A percentile compares a stretch with the other conserved stretches of the same genome.
Evolutionary conservation across 2,113 vertebrate genomes (phyloP).

Genomic region (Suricata suricatta): DNA sequence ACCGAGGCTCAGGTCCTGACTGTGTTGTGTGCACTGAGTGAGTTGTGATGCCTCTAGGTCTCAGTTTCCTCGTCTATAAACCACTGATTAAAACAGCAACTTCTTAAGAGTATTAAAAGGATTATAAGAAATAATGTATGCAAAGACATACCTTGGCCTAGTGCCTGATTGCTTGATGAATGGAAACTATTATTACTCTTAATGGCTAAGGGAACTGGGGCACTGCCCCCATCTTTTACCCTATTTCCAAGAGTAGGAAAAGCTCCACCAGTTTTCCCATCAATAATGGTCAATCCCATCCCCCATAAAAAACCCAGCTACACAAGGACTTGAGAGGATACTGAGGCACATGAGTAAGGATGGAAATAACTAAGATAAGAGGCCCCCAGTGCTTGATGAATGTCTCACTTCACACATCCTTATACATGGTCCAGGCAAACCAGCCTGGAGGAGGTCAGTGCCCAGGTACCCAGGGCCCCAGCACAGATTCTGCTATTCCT

Average conservation of each 20-base stretch:
- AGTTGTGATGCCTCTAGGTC: neutral
- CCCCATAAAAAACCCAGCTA: neutral
- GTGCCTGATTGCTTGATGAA: constrained; percentile 52
- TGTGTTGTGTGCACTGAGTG: neutral
- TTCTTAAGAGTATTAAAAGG: neutral
- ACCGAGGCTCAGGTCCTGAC: neutral
- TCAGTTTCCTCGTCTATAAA: neutral
- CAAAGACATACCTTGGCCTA: neutral
- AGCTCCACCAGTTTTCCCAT: neutral
- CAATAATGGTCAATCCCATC: neutral
- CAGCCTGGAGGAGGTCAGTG: rapidly evolving
- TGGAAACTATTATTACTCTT: constrained; percentile 43
- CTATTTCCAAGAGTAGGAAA: neutral
- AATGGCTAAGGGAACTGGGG: neutral
- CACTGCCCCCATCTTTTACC: neutral
- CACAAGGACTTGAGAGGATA: neutral
- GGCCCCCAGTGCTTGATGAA: rapidly evolving
- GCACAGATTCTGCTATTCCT: neutral
- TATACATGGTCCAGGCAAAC: rapidly evolving
- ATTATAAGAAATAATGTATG: constrained; percentile 18
- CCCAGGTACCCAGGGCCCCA: neutral
- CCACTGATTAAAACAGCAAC: neutral
- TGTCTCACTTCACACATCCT: neutral
- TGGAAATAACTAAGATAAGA: neutral
- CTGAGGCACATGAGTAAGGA: neutral